Conservation (phyloP, 2,113 vertebrate species). For the Odobenus rosmarus region DNA sequence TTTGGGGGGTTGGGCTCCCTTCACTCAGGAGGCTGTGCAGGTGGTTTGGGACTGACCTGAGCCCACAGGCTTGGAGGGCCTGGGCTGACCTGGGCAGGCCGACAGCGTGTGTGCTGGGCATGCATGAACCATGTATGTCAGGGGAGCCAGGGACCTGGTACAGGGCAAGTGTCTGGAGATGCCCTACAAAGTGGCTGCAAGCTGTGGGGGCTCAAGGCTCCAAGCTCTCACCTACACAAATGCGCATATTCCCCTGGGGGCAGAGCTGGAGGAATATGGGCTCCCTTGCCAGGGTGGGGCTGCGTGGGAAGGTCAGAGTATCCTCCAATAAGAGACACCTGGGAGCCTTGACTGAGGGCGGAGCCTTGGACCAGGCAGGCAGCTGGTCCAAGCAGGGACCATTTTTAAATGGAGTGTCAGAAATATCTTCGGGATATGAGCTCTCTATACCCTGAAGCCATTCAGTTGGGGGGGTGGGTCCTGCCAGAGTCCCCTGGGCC, state of each 20-base stretch:
- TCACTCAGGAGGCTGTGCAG: background rate
- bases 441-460: background rate
- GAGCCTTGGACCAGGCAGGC: background rate
- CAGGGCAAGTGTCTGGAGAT: background rate
- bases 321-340: background rate
- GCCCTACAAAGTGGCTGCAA: background rate
- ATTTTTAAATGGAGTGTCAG: background rate
- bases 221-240: background rate
- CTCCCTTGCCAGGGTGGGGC: background rate
- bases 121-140: background rate
- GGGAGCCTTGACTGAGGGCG: background rate
- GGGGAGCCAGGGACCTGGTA: background rate
- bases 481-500: background rate
- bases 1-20: background rate
- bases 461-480: background rate
- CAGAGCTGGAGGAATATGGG: background rate
- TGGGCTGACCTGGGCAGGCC: background rate
- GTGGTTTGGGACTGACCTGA: background rate
- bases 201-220: background rate
- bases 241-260: background rate
- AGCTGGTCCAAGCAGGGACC: background rate
- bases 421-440: background rate
- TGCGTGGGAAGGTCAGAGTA: background rate
- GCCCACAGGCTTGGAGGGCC: background rate
- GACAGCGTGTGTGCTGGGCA: background rate